A percentile compares a stretch with the other conserved stretches of the same genome.
Conservation (phyloP, 2,113 vertebrate genomes). For the Channa maculata region DNA sequence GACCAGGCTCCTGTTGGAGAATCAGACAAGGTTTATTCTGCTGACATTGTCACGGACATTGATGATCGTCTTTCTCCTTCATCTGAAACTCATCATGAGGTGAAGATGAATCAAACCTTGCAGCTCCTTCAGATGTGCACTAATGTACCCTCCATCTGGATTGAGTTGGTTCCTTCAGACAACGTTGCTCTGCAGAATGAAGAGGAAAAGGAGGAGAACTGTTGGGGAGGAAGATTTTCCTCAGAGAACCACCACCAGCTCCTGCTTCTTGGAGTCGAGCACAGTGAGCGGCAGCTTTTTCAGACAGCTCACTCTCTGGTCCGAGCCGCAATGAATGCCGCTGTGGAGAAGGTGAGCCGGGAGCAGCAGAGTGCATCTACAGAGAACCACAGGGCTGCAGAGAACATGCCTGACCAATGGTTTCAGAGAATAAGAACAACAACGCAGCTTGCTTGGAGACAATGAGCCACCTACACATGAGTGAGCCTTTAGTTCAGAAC, state of each 20-base stretch:
- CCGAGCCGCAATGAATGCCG: conserved; percentile 54
- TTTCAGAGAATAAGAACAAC: no score
- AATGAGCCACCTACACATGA: no score
- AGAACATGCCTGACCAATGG: conserved; percentile 1
- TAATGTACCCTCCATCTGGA: conserved; percentile 6
- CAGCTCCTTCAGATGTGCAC: rapidly evolving
- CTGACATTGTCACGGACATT: neutral
- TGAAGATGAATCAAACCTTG: neutral
- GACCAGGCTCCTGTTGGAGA: neutral
- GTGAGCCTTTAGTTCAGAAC: no score
- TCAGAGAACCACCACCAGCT: conserved; percentile 16
- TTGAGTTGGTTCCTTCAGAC: conserved; percentile 34
- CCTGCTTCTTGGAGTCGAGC: neutral
- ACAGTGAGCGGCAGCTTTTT: conserved; percentile 50
- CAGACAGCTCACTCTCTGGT: conserved; percentile 66
- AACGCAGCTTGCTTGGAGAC: no score
- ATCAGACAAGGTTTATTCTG: neutral
- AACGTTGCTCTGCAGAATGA: neutral
- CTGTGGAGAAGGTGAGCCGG: conserved; percentile 62
- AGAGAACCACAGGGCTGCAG: conserved; percentile 12
- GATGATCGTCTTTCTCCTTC: neutral
- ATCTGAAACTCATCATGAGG: neutral
- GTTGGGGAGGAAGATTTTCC: neutral
- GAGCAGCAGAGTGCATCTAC: conserved; percentile 43
- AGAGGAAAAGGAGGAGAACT: neutral